Conservation (phyloP, 2,888 invertebrate species). For the Heterodera filipjevi region DNA sequence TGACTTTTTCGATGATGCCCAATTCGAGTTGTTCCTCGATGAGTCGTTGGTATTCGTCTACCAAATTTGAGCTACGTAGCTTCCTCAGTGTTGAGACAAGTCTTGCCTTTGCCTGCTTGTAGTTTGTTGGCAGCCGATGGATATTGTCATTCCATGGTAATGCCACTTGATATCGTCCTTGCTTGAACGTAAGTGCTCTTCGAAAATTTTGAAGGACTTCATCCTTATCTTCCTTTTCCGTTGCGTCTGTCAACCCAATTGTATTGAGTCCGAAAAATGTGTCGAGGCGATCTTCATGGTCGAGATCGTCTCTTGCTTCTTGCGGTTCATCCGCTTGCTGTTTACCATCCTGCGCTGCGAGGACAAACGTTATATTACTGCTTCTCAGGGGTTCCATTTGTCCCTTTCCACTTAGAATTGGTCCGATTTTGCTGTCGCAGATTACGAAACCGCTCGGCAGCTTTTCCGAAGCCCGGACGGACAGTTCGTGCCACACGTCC, state of each 20-base stretch:
- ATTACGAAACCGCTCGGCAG: conserved; percentile 16
- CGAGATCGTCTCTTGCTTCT: neutral
- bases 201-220: conserved; percentile 3
- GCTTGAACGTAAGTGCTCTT: neutral
- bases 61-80: neutral
- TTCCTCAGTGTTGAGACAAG: neutral
- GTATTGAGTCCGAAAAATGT: conserved; percentile 12
- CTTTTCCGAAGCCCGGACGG: neutral
- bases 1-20: too few relatives aligned
- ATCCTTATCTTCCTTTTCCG: neutral
- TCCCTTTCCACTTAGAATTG: conserved; percentile 8
- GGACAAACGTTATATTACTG: too few relatives aligned
- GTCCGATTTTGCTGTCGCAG: neutral
- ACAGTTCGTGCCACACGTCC: conserved; percentile 18
- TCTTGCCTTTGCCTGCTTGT: too few relatives aligned
- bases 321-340: too few relatives aligned
- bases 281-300: neutral
- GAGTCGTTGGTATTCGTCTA: neutral
- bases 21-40: neutral
- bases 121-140: conserved; percentile 8
- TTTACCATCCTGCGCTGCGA: too few relatives aligned
- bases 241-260: neutral
- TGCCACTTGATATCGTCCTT: conserved; percentile 15
- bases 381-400: neutral
- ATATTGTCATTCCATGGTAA: neutral